Evolutionary conservation across 2,888 invertebrate genomes (phyloP).

Genomic region (Cenopis cana): DNA sequence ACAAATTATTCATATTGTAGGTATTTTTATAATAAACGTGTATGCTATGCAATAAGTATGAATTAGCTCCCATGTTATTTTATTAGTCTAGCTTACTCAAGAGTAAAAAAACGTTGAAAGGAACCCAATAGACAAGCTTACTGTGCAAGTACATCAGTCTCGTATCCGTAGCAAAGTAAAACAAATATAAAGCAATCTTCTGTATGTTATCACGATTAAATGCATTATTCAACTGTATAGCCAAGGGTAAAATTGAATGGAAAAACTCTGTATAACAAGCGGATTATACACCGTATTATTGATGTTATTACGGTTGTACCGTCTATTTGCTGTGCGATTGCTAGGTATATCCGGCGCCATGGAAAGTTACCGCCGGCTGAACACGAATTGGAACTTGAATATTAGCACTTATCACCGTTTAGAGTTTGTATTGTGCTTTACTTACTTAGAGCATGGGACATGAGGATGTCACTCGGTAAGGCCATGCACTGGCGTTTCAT

Average conservation of each 20-base stretch:
- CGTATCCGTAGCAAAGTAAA: constrained; percentile 10
- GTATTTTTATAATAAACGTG: neutral
- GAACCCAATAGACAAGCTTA: neutral
- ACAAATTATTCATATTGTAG: too few relatives aligned
- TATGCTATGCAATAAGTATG: neutral
- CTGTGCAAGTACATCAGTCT: neutral
- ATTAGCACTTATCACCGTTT: constrained; percentile 39
- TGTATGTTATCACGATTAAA: constrained; percentile 32
- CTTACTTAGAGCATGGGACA: constrained; percentile 13
- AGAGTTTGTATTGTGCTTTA: constrained; percentile 18
- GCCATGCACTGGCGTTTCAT: constrained; percentile 9
- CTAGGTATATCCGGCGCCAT: constrained; percentile 40
- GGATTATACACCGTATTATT: constrained; percentile 47
- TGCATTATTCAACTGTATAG: constrained; percentile 38
- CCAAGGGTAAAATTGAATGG: constrained; percentile 40
- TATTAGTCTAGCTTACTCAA: neutral
- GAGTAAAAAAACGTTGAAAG: neutral
- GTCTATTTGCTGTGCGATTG: constrained; percentile 52
- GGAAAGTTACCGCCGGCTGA: constrained; percentile 49
- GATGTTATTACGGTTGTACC: constrained; percentile 48
- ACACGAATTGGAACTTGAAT: constrained; percentile 48
- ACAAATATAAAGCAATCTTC: constrained; percentile 38
- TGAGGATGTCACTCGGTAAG: constrained; percentile 10
- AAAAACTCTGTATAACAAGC: constrained; percentile 45
- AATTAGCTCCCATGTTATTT: neutral